Percentiles rank a stretch among this genome's conserved stretches.
Evolutionary conservation across 2,113 vertebrate genomes (phyloP).

Genomic region (Mellivora capensis): DNA sequence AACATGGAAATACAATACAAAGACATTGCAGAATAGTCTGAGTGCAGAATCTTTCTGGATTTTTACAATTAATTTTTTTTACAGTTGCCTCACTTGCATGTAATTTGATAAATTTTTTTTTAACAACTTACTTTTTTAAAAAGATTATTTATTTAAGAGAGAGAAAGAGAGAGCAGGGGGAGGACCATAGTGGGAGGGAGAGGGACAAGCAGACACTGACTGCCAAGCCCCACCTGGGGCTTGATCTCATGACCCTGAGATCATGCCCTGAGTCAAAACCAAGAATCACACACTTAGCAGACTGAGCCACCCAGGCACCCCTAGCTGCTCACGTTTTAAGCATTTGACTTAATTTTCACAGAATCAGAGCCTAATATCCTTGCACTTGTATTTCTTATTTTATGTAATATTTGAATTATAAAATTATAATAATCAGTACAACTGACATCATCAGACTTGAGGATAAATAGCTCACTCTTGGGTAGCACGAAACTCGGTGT

Average conservation of each 20-base stretch:
- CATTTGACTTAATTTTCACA: constrained; percentile 23
- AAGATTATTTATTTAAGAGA: background rate
- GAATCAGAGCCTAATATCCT: background rate
- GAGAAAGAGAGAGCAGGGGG: background rate
- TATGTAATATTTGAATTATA: background rate
- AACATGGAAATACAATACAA: background rate
- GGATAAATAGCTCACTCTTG: background rate
- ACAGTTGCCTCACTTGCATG: background rate
- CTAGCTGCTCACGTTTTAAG: background rate
- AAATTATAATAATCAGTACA: background rate
- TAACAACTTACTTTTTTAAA: background rate
- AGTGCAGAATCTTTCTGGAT: background rate
- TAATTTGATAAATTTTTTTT: constrained; percentile 11
- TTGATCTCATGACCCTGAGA: background rate
- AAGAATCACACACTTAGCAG: background rate
- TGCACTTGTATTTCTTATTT: constrained; percentile 8
- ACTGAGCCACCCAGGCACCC: background rate
- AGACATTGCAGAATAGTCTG: background rate
- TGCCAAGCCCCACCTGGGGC: background rate
- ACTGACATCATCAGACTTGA: background rate
- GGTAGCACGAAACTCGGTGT: background rate
- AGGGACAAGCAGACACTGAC: background rate
- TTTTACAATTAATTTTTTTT: background rate
- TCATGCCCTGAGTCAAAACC: background rate
- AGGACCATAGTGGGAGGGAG: background rate